A percentile compares a stretch with the other conserved stretches of the same genome.
Evolutionary conservation across 2,888 invertebrate species (phyloP).

Genomic region (Melinaea menophilus): DNA sequence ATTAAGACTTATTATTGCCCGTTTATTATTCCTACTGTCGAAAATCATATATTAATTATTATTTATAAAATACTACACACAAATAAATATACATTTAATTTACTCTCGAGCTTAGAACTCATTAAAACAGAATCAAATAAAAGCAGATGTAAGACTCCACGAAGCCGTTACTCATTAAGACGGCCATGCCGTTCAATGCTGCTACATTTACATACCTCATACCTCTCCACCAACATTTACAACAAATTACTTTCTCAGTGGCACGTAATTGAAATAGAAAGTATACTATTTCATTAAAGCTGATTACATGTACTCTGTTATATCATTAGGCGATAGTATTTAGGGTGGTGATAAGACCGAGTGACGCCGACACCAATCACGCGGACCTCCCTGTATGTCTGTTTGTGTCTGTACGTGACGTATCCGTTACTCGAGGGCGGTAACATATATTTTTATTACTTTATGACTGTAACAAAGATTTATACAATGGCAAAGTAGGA

Average conservation of each 20-base stretch:
- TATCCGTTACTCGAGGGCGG: slow-evolving; percentile 68
- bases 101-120: neutral
- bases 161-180: slow-evolving; percentile 17
- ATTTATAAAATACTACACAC: too few species aligned
- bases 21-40: too few species aligned
- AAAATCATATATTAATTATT: too few species aligned
- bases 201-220: slow-evolving; percentile 24
- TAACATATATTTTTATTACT: slow-evolving; percentile 7
- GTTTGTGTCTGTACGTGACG: slow-evolving; percentile 68
- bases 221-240: slow-evolving; percentile 33
- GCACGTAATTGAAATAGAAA: slow-evolving; percentile 60
- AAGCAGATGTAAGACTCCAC: slow-evolving; percentile 11
- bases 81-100: too few species aligned
- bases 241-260: slow-evolving; percentile 38
- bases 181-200: too few species aligned
- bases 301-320: slow-evolving; percentile 42
- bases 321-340: slow-evolving; percentile 39
- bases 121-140: slow-evolving; percentile 19
- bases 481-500: too few species aligned
- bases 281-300: slow-evolving; percentile 49
- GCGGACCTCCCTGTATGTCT: slow-evolving; percentile 67
- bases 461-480: too few species aligned
- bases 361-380: slow-evolving; percentile 70
- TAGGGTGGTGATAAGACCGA: slow-evolving; percentile 41
- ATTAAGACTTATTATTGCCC: too few species aligned